A percentile compares a stretch with the other conserved stretches of the same genome.
Conservation (phyloP, 2,888 invertebrate species). For the Nymphalis polychloros region DNA sequence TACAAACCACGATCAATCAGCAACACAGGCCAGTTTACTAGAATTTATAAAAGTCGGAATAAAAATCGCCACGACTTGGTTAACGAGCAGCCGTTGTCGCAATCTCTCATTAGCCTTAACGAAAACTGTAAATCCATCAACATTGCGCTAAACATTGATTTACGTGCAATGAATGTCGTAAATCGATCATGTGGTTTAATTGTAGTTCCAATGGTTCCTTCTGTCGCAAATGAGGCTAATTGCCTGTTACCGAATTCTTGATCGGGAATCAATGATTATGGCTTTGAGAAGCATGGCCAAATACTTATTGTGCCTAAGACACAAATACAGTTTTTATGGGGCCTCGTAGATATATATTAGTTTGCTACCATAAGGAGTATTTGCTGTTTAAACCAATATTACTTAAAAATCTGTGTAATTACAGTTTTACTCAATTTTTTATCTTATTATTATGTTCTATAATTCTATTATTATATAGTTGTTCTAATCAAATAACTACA, state of each 20-base stretch:
- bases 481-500: too few relatives aligned
- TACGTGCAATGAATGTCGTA: constrained; percentile 57
- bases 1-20: too few relatives aligned
- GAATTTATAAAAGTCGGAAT: background rate
- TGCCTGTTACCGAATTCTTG: constrained; percentile 32
- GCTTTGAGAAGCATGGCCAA: too few relatives aligned
- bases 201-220: constrained; percentile 51
- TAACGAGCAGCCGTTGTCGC: constrained; percentile 5
- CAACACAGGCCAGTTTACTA: background rate
- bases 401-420: too few relatives aligned
- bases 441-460: too few relatives aligned
- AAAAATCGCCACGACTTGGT: background rate
- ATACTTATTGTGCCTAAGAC: too few relatives aligned
- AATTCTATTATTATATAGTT: too few relatives aligned
- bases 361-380: too few relatives aligned
- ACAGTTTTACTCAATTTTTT: too few relatives aligned
- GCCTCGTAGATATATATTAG: too few relatives aligned
- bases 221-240: constrained; percentile 53
- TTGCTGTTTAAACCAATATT: too few relatives aligned
- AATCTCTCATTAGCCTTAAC: constrained; percentile 30
- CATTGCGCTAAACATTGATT: constrained; percentile 57
- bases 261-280: background rate
- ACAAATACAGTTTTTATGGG: too few relatives aligned
- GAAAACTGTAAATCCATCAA: constrained; percentile 44
- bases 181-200: constrained; percentile 52